phyloP scores from a whole-genome alignment of 2,797 vertebrate genomes.

The Dermochelys coriacea region DNA sequence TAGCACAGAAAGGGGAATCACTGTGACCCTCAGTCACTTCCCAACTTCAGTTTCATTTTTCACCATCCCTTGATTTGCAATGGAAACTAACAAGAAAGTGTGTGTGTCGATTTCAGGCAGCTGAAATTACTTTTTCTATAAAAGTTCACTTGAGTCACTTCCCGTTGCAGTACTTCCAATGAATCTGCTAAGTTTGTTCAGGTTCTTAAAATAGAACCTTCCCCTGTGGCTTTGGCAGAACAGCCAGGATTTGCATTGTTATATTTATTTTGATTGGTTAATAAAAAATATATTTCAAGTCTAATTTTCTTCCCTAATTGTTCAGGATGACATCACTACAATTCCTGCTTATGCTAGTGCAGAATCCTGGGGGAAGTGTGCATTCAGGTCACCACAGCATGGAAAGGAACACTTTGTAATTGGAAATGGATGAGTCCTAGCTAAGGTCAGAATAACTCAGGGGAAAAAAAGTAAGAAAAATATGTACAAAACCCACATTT shows the following conservation, averaged over 20 bases:
- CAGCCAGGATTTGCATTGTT: slow-evolving; percentile 9
- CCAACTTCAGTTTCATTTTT: neutral
- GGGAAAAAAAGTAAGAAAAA: neutral
- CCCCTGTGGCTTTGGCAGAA: slow-evolving; percentile 29
- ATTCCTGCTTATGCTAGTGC: neutral
- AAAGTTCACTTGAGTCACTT: slow-evolving; percentile 15
- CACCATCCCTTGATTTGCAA: neutral
- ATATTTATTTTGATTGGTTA: slow-evolving; percentile 54
- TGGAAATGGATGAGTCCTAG: neutral
- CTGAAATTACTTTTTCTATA: neutral
- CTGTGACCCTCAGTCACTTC: neutral
- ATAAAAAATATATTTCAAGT: slow-evolving; percentile 35
- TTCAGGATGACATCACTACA: neutral
- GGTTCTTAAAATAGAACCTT: slow-evolving; percentile 55
- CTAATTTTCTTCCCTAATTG: neutral
- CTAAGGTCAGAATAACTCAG: neutral
- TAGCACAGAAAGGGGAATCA: neutral
- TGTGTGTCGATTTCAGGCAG: neutral
- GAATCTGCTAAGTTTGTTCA: slow-evolving; percentile 2
- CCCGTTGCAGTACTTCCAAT: slow-evolving; percentile 2
- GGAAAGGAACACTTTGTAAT: neutral
- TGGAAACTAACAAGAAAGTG: neutral
- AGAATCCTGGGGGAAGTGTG: neutral
- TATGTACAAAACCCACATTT: neutral
- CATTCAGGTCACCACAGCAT: neutral